These are phyloP conservation scores for Melanotaenia parkinsoni DNA, from an alignment of 2,797 vertebrate species.

Conservation along the genomic window DNA sequence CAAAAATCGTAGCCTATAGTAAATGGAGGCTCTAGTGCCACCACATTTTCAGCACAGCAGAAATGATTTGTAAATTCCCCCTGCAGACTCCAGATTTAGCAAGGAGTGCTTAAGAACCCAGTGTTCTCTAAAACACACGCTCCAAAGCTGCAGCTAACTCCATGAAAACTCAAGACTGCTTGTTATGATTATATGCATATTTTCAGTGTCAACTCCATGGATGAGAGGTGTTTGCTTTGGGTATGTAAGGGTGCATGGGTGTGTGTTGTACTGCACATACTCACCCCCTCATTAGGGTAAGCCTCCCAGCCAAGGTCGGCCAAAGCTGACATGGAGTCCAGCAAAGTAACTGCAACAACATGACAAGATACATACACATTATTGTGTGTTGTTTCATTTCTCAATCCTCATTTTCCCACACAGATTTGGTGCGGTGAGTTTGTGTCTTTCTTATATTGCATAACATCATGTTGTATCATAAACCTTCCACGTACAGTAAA, in stretches of 20 bases:
- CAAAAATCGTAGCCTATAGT: conserved; percentile 49
- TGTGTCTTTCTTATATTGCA: conserved; percentile 3
- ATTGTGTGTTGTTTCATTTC: neutral
- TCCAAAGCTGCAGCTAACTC: conserved; percentile 28
- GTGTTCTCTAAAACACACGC: conserved; percentile 64
- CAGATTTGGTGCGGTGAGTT: neutral
- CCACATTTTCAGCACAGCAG: conserved; percentile 67
- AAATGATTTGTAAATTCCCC: conserved; percentile 77
- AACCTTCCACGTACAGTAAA: conserved; percentile 18
- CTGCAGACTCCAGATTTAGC: conserved; percentile 73
- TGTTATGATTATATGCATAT: conserved; percentile 32
- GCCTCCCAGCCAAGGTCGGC: conserved; percentile 89
- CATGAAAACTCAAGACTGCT: conserved; percentile 36
- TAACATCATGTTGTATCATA: neutral
- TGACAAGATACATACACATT: conserved; percentile 10
- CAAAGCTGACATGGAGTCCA: conserved; percentile 88
- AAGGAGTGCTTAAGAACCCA: conserved; percentile 54
- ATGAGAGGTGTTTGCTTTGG: conserved; percentile 2
- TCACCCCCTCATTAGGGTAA: conserved; percentile 87
- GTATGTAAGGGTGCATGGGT: conserved; percentile 23
- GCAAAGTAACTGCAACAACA: conserved; percentile 82
- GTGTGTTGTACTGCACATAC: conserved; percentile 57
- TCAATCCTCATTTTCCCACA: neutral
- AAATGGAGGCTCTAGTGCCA: conserved; percentile 58
- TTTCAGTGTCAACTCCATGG: conserved; percentile 15